phyloP scores from a whole-genome alignment of 2,888 invertebrate species.

The Melangyna quadrimaculata region DNA sequence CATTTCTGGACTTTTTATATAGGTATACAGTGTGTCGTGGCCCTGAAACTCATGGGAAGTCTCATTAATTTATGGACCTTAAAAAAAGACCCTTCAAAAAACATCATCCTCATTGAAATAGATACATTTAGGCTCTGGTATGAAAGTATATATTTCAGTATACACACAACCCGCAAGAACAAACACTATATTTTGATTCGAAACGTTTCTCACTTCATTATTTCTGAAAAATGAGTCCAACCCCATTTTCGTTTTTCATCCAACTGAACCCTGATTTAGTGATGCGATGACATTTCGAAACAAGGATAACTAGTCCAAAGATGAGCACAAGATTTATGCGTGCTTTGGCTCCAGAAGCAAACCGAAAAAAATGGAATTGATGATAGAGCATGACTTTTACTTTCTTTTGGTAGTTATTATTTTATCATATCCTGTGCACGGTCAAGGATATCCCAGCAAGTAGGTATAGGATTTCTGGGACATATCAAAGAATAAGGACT shows the following conservation, averaged over 20 bases:
- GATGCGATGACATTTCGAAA: slow-evolving; percentile 57
- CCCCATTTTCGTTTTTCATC: neutral
- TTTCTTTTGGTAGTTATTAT: slow-evolving; percentile 68
- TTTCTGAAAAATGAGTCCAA: slow-evolving; percentile 49
- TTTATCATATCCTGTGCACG: slow-evolving; percentile 71
- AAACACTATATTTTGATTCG: slow-evolving; percentile 60
- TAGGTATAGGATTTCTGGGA: slow-evolving; percentile 24
- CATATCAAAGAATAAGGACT: slow-evolving; percentile 41
- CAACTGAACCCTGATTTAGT: slow-evolving; percentile 33
- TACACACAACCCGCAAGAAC: slow-evolving; percentile 59
- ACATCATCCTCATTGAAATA: neutral
- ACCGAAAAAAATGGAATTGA: slow-evolving; percentile 29
- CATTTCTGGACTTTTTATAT: slow-evolving; percentile 49
- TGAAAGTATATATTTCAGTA: neutral
- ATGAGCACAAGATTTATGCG: slow-evolving; percentile 63
- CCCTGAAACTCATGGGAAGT: slow-evolving; percentile 29
- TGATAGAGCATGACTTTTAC: slow-evolving; percentile 62
- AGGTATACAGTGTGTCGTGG: neutral
- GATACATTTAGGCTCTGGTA: slow-evolving; percentile 10
- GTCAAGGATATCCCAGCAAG: slow-evolving; percentile 58
- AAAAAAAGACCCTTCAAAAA: slow-evolving; percentile 60
- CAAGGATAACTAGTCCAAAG: slow-evolving; percentile 61
- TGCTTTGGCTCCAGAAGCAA: slow-evolving; percentile 14
- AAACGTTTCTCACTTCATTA: slow-evolving; percentile 72
- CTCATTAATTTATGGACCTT: slow-evolving; percentile 66